Base-by-base conservation (phyloP, 2,888 invertebrate genomes). In the Heliconius sara region DNA sequence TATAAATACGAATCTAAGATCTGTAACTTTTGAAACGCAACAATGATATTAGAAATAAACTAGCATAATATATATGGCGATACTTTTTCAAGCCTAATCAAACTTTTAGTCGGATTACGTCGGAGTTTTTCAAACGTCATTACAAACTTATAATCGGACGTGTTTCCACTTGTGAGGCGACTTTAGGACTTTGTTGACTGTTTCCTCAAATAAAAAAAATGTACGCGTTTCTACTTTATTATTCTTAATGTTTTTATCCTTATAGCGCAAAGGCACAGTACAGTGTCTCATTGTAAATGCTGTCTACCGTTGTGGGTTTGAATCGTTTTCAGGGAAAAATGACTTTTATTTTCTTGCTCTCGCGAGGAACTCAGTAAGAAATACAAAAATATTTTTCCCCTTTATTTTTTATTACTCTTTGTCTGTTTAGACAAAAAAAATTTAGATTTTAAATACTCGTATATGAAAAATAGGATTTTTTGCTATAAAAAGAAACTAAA, bases 121-220 rank as follows among this genome's bases (percentile, higher is more conserved):
- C 72, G 70, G 68, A 83, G 79, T 83, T 83, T 83, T 82, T 83
- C 83, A 79, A 79, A 79, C 81, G 83, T 81, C 82, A 82, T 81
- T 81, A 82, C 78, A 78, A 73, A 81, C 79, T 83, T 82, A 78
- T 82, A 80, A 82, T 79, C 80, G 67, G 22, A 65, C 77, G 76
- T 80, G 67, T 80, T 77, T 68, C 30, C 75, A 79, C 79, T 81
- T 63, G 77, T 60, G 63, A 16, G 25, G 65, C 47, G 77, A 82
- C 74, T 82, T 82, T 74, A 65, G 65, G 47, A 79, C 67, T 78
- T 80, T 76, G 66, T 79, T 60, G 60, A 76, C 60, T 52, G 43
- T 80, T 77, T 68, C 72, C 47, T 63, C 34, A 67, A 77, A 70
- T 77, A 52, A 74, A 74, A 77, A n/a, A 25, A 27, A 3, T 10